phyloP scores from a whole-genome alignment of 2,113 vertebrate species.

The zebrafish (Danio rerio) region DNA sequence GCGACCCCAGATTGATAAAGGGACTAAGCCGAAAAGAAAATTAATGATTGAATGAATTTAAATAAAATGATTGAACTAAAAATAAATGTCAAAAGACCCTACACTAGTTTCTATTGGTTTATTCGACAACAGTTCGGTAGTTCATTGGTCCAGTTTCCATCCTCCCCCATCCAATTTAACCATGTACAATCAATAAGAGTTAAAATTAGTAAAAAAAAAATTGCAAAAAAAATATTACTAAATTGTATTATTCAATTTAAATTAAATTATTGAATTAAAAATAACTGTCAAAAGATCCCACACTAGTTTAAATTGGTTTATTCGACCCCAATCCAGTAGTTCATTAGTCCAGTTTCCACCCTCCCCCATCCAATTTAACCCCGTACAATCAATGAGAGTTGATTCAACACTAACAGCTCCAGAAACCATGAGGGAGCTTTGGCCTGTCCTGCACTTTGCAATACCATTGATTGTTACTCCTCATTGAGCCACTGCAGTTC shows the following conservation, averaged over 20 bases:
- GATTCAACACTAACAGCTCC: conserved; percentile 63
- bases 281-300: conserved; percentile 25
- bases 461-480: conserved; percentile 22
- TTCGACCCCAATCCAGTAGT: conserved; percentile 61
- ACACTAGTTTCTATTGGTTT: conserved; percentile 70
- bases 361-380: conserved; percentile 60
- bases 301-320: conserved; percentile 69
- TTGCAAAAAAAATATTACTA: too few relatives aligned
- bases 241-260: too few relatives aligned
- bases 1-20: too few relatives aligned
- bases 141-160: conserved; percentile 52
- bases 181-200: conserved; percentile 69
- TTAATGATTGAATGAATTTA: too few relatives aligned
- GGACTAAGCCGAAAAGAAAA: too few relatives aligned
- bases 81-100: too few relatives aligned
- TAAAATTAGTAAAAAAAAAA: too few relatives aligned
- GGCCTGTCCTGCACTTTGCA: conserved; percentile 37
- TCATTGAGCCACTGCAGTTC: conserved; percentile 36
- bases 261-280: too few relatives aligned
- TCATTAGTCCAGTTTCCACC: conserved; percentile 50
- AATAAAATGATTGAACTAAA: too few relatives aligned
- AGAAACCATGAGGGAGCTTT: conserved; percentile 58
- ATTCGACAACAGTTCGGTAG: conserved; percentile 59
- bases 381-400: conserved; percentile 70
- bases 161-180: conserved; percentile 60